Evolutionary conservation across 2,113 vertebrate genomes (phyloP).

Genomic region (Mobula birostris): DNA sequence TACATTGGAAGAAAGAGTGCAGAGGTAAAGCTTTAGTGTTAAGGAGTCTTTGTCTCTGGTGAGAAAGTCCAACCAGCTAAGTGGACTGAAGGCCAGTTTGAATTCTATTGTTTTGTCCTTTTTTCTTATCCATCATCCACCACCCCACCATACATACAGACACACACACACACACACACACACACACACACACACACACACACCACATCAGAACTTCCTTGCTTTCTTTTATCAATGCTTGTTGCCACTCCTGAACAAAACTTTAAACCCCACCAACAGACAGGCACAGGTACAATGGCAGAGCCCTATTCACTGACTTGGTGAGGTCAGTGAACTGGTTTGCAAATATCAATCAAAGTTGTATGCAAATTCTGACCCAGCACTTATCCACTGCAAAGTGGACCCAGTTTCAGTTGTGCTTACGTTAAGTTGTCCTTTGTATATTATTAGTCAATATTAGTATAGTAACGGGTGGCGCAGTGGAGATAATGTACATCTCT

Average conservation of each 20-base stretch:
- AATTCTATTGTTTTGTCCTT: not conserved
- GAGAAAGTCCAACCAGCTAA: not conserved
- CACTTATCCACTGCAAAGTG: not conserved
- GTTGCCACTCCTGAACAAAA: no score
- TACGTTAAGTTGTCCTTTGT: not conserved
- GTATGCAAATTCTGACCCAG: not conserved
- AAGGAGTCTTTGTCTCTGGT: not conserved
- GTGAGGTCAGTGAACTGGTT: not conserved
- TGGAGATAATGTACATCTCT: no score
- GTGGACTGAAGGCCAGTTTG: not conserved
- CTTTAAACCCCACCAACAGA: no score
- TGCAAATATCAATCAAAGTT: not conserved
- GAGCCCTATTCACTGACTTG: not conserved
- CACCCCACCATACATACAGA: no score
- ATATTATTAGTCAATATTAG: no score
- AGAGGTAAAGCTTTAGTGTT: not conserved
- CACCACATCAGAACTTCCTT: not conserved
- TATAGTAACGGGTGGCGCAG: no score
- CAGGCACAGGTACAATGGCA: not conserved
- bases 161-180: no score
- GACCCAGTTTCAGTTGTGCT: not conserved
- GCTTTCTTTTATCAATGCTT: no score
- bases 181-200: no score
- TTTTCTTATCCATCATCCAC: not conserved
- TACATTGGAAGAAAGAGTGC: not conserved